Conservation (phyloP, 2,888 invertebrate genomes). For the Dryadula phaetusa region DNA sequence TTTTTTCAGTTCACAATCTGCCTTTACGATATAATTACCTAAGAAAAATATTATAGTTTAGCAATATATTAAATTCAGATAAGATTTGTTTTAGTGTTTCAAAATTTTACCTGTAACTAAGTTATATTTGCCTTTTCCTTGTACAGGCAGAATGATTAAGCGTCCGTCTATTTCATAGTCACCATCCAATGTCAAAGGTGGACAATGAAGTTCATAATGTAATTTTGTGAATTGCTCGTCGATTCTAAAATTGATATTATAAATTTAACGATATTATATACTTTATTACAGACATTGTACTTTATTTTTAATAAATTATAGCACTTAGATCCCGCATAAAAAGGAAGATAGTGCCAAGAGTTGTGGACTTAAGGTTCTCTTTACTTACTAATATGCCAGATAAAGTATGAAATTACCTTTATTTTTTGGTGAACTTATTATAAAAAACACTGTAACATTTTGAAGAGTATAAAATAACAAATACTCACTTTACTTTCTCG, state of each 20-base stretch:
- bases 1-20: slow-evolving; percentile 44
- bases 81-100: too few relatives aligned
- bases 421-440: too few relatives aligned
- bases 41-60: slow-evolving; percentile 26
- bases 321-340: too few relatives aligned
- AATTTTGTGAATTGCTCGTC: slow-evolving; percentile 26
- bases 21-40: slow-evolving; percentile 42
- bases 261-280: neutral
- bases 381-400: too few relatives aligned
- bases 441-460: too few relatives aligned
- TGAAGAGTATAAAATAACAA: neutral
- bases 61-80: too few relatives aligned
- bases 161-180: slow-evolving; percentile 52
- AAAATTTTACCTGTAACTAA: slow-evolving; percentile 48
- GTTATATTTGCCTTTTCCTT: slow-evolving; percentile 52
- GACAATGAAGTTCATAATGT: slow-evolving; percentile 32
- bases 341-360: too few relatives aligned
- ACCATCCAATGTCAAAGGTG: slow-evolving; percentile 37
- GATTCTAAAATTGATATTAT: slow-evolving; percentile 27
- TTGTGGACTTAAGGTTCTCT: neutral
- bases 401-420: too few relatives aligned
- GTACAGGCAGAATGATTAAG: slow-evolving; percentile 47
- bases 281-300: too few relatives aligned
- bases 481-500: slow-evolving; percentile 35
- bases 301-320: too few relatives aligned